A percentile compares a stretch with the other conserved stretches of the same genome.
phyloP scores from a whole-genome alignment of 2,888 invertebrate species.

The Diadegma fenestrale region DNA sequence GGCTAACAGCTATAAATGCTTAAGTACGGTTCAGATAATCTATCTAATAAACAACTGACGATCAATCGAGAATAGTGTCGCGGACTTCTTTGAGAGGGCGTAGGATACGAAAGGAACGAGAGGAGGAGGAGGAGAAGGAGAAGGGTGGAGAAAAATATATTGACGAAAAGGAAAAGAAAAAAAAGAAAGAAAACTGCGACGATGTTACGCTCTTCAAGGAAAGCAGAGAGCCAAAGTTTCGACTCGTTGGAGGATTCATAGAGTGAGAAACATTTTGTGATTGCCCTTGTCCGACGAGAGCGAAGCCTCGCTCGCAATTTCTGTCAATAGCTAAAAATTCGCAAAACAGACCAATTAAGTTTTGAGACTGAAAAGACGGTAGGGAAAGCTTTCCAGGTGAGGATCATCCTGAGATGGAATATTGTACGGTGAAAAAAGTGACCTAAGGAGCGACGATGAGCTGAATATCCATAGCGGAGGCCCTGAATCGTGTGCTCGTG shows the following conservation, averaged over 20 bases:
- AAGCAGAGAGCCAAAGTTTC: neutral
- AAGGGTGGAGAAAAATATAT: constrained; percentile 3
- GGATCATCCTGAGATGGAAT: neutral
- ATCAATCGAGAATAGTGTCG: neutral
- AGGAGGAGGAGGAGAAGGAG: neutral
- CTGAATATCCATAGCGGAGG: neutral
- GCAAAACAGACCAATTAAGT: neutral
- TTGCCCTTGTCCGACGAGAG: neutral
- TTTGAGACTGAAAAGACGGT: neutral
- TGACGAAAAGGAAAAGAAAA: neutral
- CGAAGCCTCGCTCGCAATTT: neutral
- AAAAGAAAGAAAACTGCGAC: neutral
- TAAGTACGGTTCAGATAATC: constrained; percentile 40
- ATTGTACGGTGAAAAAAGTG: neutral
- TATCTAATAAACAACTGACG: constrained; percentile 10
- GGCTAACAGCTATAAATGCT: constrained; percentile 35
- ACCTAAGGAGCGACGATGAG: neutral
- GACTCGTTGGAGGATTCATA: neutral
- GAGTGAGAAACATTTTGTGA: neutral
- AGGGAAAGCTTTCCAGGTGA: neutral
- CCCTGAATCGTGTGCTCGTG: neutral
- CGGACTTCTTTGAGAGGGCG: neutral
- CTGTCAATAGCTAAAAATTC: neutral
- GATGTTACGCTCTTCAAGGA: constrained; percentile 11
- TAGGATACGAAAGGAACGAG: neutral